phyloP scores from a whole-genome alignment of 2,797 vertebrate genomes.

The Peromyscus aztecus region DNA sequence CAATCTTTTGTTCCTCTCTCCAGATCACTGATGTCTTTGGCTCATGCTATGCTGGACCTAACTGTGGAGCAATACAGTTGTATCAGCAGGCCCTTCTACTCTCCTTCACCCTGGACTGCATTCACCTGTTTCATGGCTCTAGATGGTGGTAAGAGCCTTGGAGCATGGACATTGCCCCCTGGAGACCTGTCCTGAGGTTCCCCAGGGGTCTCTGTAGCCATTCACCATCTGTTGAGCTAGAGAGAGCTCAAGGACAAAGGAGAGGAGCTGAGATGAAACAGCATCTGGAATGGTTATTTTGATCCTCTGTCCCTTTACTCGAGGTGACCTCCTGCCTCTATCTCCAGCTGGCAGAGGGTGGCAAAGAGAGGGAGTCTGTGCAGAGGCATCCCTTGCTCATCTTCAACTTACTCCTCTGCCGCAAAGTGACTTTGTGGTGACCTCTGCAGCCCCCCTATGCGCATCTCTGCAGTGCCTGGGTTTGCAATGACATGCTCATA shows the following conservation, averaged over 20 bases:
- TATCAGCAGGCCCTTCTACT: neutral
- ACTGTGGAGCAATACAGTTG: neutral
- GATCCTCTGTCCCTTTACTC: neutral
- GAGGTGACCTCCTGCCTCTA: neutral
- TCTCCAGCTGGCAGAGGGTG: constrained; percentile 76
- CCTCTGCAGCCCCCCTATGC: constrained; percentile 55
- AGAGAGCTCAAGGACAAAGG: constrained; percentile 74
- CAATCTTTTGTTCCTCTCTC: neutral
- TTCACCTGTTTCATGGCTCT: neutral
- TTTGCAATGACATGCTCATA: constrained; percentile 24
- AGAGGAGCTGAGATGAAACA: constrained; percentile 70
- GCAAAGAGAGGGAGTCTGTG: constrained; percentile 42
- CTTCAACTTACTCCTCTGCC: neutral
- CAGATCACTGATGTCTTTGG: neutral
- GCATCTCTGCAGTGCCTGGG: constrained; percentile 13
- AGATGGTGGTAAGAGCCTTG: neutral
- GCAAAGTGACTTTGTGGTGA: constrained; percentile 54
- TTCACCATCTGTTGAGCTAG: constrained; percentile 81
- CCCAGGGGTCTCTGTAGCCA: neutral
- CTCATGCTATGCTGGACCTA: too few relatives aligned
- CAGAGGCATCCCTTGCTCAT: neutral
- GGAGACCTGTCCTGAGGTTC: neutral
- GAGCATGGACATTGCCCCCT: neutral
- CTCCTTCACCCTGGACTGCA: neutral
- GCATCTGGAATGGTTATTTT: neutral